These are phyloP conservation scores for Antedon bifida DNA, from an alignment of 35 echinoderm and acorn worm genomes.

Conservation along the genomic window DNA sequence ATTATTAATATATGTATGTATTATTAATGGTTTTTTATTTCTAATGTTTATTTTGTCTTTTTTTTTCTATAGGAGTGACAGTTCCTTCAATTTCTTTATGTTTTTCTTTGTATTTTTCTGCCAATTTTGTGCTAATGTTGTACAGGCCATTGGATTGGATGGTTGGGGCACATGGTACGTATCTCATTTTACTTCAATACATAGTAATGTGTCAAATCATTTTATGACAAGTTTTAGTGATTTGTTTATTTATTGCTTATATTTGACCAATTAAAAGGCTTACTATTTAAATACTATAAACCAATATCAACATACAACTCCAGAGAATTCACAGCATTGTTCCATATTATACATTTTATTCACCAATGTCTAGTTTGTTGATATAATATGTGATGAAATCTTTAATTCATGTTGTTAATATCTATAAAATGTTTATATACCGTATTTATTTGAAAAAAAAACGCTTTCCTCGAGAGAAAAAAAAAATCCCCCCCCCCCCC, in stretches of 20 bases:
- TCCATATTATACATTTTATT: too few relatives aligned
- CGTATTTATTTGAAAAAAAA: too few relatives aligned
- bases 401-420: too few relatives aligned
- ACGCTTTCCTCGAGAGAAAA: too few relatives aligned
- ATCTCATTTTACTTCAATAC: not conserved
- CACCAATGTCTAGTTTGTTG: too few relatives aligned
- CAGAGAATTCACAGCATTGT: too few relatives aligned
- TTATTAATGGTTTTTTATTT: too few relatives aligned
- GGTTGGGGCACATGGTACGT: constrained; percentile 84
- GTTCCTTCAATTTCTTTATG: constrained; percentile 99
- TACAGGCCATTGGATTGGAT: constrained; percentile 74
- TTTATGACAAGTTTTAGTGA: not conserved
- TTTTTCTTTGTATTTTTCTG: constrained; percentile 98
- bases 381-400: too few relatives aligned
- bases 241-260: not conserved
- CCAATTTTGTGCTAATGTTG: constrained; percentile 61
- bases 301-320: not conserved
- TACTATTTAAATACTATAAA: not conserved
- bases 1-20: too few relatives aligned
- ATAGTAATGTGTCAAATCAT: too few relatives aligned
- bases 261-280: not conserved
- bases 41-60: constrained; percentile 6
- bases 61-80: constrained; percentile 80
- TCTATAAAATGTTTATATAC: too few relatives aligned
- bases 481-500: too few relatives aligned